Conservation (phyloP, 2,888 invertebrate genomes). For the Tipula unca region DNA sequence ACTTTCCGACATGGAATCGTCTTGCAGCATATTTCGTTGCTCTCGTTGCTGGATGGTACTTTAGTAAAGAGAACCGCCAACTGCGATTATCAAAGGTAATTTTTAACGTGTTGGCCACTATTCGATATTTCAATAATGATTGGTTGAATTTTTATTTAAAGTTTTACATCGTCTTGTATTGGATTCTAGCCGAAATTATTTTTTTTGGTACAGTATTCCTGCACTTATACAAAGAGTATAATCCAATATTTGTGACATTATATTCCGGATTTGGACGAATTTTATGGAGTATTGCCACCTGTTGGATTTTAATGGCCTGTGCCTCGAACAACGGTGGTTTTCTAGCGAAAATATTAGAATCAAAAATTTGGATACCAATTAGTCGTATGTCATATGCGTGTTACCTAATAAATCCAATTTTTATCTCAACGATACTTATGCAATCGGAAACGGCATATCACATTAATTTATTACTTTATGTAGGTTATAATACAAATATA, state of each 20-base stretch:
- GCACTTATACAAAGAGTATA: neutral
- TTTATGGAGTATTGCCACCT: neutral
- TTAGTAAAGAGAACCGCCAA: conserved; percentile 32
- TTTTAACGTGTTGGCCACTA: neutral
- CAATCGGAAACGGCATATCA: neutral
- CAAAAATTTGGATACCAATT: neutral
- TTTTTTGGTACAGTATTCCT: neutral
- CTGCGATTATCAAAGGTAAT: conserved; percentile 31
- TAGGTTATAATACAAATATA: neutral
- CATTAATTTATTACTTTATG: neutral
- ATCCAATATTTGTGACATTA: neutral
- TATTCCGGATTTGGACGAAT: neutral
- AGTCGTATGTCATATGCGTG: neutral
- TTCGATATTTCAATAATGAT: no score
- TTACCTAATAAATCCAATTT: neutral
- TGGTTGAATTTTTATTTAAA: neutral
- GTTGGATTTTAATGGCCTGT: neutral
- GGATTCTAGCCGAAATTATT: neutral
- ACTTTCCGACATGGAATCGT: conserved; percentile 39
- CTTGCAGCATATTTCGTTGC: conserved; percentile 39
- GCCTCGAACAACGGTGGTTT: neutral
- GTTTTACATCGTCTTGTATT: neutral
- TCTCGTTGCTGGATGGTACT: conserved; percentile 37
- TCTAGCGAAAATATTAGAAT: neutral
- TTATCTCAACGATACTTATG: neutral